Evolutionary conservation across 2,113 vertebrate genomes (phyloP), one percentile per base, ranked within the genome.

Genomic region (Apus apus): DNA sequence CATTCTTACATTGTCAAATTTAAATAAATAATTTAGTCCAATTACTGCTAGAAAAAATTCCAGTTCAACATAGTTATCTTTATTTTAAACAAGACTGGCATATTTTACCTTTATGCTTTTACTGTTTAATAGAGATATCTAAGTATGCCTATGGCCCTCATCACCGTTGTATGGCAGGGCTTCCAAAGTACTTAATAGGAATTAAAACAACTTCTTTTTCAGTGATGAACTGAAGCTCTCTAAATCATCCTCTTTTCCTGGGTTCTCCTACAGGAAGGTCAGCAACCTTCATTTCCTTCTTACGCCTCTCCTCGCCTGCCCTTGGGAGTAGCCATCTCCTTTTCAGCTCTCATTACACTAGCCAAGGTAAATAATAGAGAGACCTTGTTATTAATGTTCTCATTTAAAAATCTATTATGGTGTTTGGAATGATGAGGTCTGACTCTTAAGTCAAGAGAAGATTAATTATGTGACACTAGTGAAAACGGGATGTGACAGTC

Each of bases 381-480:
- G 93, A 88, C 78, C 64, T 91, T 95, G 92, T 94, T 94, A 97
- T 87, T 82, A 81, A 92, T 93, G 89, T 91, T 97, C 93, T 87
- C 71, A 87, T 78, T 96, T 97, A 73, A 79, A 91, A 91, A 93
- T 95, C 94, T 92, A 79, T 92, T 87, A 87, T 73, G 75, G 26
- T 94, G 64, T 92, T 67, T 96, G 92, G 91, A 97, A 88, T 96
- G 84, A 71, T 97, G 90, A 85, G 87, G 61, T 87, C 93, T 95
- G 88, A 93, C 94, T 75, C 40, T 56, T 56, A 89, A 96, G 88
- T 97, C 94, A 95, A 87, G 90, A 80, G 73, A 95, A 97, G 96
- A 97, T 97, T 95, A 97, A 96, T 96, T 96, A 82, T 86, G 65
- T 89, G 96, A 94, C 96, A 96, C 70, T n/a, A 32, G 73, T 96